phyloP scores from a whole-genome alignment of 2,888 invertebrate genomes.

The Octodonta nipae region DNA sequence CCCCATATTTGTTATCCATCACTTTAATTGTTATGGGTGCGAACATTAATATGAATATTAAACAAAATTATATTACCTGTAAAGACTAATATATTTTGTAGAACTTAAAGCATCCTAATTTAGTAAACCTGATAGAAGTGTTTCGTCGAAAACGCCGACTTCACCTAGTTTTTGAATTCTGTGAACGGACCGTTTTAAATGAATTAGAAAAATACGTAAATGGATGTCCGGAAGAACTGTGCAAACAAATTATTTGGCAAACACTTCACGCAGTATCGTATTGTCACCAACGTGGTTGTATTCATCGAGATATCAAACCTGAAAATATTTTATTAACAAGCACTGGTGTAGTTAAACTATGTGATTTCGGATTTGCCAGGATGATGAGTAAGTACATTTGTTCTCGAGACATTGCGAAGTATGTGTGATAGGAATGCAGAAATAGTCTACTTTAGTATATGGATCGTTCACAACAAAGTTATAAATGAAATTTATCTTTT shows the following conservation, averaged over 20 bases:
- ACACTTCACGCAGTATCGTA: slow-evolving; percentile 89
- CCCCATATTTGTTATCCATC: too few species aligned
- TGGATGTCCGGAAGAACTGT: slow-evolving; percentile 83
- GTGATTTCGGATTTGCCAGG: slow-evolving; percentile 97
- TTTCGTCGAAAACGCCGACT: slow-evolving; percentile 89
- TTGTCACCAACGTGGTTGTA: slow-evolving; percentile 92
- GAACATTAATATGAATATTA: not conserved
- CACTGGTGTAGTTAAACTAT: slow-evolving; percentile 88
- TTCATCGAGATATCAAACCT: slow-evolving; percentile 95
- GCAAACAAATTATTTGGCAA: slow-evolving; percentile 89
- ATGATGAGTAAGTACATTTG: slow-evolving; percentile 77
- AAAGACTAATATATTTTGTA: too few species aligned
- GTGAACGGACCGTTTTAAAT: slow-evolving; percentile 91
- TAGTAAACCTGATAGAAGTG: slow-evolving; percentile 94
- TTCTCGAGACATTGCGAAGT: too few species aligned
- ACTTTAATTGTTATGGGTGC: not conserved
- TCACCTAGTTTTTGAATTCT: slow-evolving; percentile 96
- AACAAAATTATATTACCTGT: too few species aligned
- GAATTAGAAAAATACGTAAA: slow-evolving; percentile 78
- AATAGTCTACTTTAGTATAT: too few species aligned
- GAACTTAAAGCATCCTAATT: slow-evolving; percentile 95
- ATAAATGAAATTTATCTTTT: too few species aligned
- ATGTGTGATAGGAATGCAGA: too few species aligned
- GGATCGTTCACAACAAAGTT: too few species aligned
- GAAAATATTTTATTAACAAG: slow-evolving; percentile 93